A percentile compares a stretch with the other conserved stretches of the same genome.
These are phyloP conservation scores for Galerucella calmariensis DNA, from an alignment of 2,888 invertebrate species.

Conservation along the genomic window DNA sequence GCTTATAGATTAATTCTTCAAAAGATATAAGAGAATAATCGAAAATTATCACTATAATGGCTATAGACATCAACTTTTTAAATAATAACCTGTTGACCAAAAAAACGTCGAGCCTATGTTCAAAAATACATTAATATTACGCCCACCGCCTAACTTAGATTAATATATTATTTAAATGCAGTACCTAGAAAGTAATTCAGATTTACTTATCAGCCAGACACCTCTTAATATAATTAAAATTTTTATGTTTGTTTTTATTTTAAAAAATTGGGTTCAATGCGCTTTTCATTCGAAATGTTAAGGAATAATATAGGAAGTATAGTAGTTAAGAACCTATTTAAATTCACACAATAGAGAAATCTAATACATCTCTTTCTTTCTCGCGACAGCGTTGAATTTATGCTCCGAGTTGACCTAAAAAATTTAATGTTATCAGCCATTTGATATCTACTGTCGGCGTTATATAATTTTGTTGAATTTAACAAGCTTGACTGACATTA, in stretches of 20 bases:
- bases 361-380: neutral
- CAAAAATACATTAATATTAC: no score
- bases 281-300: neutral
- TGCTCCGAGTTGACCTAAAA: neutral
- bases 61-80: no score
- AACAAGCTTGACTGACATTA: neutral
- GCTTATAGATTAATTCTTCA: no score
- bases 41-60: no score
- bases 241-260: neutral
- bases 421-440: conserved; percentile 1
- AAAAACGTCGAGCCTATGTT: no score
- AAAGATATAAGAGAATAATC: no score
- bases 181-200: neutral
- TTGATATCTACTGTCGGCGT: conserved; percentile 2
- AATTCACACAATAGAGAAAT: conserved; percentile 4
- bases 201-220: neutral
- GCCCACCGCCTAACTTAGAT: no score
- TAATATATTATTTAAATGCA: no score
- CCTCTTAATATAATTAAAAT: neutral
- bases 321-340: neutral
- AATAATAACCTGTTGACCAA: no score
- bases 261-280: neutral
- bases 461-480: conserved; percentile 10
- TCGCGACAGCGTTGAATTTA: neutral
- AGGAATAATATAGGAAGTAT: neutral